phyloP scores from a whole-genome alignment of 2,888 invertebrate species.

The Lasioglossum malachurum region DNA sequence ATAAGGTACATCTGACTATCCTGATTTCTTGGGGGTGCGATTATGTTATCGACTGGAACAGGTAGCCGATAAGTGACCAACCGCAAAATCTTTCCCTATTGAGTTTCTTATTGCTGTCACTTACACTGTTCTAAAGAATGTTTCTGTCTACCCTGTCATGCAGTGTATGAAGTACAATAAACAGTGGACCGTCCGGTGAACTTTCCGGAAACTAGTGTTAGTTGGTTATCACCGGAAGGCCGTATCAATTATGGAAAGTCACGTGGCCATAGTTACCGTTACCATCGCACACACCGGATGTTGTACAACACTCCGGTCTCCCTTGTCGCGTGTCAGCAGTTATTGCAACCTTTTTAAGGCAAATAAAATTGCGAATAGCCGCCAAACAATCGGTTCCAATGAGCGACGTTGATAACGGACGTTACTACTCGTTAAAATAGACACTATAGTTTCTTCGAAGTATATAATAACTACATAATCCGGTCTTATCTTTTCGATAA shows the following conservation, averaged over 20 bases:
- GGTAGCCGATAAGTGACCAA: conserved; percentile 12
- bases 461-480: neutral
- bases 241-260: conserved; percentile 49
- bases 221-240: conserved; percentile 53
- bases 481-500: neutral
- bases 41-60: conserved; percentile 3
- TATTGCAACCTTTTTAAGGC: neutral
- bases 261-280: conserved; percentile 42
- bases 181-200: neutral
- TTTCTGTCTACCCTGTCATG: neutral
- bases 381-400: neutral
- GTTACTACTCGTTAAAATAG: neutral
- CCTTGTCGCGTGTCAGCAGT: neutral
- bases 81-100: neutral
- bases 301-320: conserved; percentile 1
- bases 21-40: neutral
- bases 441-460: no score
- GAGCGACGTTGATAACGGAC: neutral
- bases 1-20: neutral
- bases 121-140: neutral
- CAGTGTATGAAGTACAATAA: neutral
- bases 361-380: neutral
- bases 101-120: neutral
- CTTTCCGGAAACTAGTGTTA: conserved; percentile 1
- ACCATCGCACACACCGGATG: neutral